Percentiles rank a stretch among this genome's conserved stretches.
phyloP scores from a whole-genome alignment of 2,888 invertebrate species.

The Brachylomia viminalis region DNA sequence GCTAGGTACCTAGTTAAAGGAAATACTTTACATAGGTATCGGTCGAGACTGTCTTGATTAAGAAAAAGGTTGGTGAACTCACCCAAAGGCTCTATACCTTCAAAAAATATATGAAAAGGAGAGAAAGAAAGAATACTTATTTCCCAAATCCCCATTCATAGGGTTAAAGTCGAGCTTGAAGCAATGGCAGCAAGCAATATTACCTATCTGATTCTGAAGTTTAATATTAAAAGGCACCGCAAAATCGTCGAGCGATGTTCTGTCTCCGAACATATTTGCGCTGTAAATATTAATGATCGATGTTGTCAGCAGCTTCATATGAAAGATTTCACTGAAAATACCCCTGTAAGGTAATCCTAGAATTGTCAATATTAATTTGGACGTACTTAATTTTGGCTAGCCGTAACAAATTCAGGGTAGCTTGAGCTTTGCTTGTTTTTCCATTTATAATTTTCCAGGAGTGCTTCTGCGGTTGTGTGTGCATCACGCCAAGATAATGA shows the following conservation, averaged over 20 bases:
- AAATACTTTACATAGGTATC: neutral
- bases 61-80: neutral
- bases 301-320: neutral
- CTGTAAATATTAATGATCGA: conserved; percentile 1
- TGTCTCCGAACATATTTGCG: neutral
- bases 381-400: neutral
- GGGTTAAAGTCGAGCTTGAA: neutral
- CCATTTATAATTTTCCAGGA: too few relatives aligned
- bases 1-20: neutral
- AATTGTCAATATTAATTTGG: neutral
- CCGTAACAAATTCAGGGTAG: neutral
- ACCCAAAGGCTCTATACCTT: neutral
- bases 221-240: neutral
- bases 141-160: neutral
- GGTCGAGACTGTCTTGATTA: neutral
- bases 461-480: neutral
- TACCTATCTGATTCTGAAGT: neutral
- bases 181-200: neutral
- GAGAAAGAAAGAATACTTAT: neutral
- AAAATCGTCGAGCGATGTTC: neutral
- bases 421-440: too few relatives aligned
- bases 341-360: neutral
- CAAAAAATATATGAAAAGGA: neutral
- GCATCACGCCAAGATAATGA: neutral
- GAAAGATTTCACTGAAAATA: neutral